phyloP scores from a whole-genome alignment of 2,797 vertebrate species.

The Pseudochirops corinnae region DNA sequence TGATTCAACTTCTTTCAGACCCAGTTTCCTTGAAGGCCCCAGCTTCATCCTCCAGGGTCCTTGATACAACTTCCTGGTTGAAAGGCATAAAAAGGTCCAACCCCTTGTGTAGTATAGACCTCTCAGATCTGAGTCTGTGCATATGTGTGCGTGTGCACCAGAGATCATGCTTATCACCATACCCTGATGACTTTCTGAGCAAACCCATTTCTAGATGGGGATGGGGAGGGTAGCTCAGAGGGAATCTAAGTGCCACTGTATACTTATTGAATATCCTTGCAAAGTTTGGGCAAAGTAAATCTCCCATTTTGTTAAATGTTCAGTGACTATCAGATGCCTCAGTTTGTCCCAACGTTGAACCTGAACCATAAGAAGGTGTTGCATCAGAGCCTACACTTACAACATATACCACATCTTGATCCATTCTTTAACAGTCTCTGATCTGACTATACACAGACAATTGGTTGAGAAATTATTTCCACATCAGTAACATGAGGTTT shows the following conservation, averaged over 20 bases:
- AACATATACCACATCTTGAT: not conserved
- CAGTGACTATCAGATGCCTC: not conserved
- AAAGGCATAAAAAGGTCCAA: not conserved
- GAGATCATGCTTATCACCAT: not conserved
- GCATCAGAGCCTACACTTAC: not conserved
- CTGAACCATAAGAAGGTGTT: not conserved
- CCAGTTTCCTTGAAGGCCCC: not conserved
- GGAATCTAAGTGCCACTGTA: not conserved
- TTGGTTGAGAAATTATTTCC: not conserved
- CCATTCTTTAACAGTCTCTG: not conserved
- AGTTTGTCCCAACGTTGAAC: not conserved
- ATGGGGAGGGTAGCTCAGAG: not conserved
- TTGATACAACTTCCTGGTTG: not conserved
- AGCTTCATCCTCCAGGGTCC: not conserved
- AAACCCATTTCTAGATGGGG: not conserved
- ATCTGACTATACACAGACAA: not conserved
- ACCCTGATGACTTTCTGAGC: not conserved
- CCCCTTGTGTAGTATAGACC: not conserved
- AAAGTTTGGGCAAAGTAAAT: not conserved
- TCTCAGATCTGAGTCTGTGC: not conserved
- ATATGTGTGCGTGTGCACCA: not conserved
- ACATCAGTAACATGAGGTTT: not conserved
- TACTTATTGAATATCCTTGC: not conserved
- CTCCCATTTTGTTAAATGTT: not conserved
- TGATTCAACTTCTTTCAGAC: not conserved